phyloP scores from a whole-genome alignment of 2,113 vertebrate genomes.

The Dicerorhinus sumatrensis region DNA sequence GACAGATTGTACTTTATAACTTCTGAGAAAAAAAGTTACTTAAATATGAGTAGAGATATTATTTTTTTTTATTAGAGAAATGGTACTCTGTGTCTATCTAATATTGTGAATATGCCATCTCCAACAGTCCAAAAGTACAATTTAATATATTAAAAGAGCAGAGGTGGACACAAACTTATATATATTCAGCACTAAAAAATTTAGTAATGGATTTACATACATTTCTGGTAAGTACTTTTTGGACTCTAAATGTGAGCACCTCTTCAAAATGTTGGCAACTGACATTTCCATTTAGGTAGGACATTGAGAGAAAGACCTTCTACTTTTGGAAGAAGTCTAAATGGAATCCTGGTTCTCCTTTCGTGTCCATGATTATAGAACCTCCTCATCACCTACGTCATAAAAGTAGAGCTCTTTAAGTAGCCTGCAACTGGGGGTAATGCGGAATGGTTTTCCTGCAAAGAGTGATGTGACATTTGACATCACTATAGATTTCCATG shows the following conservation, averaged over 20 bases:
- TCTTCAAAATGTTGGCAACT: not conserved
- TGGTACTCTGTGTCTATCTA: not conserved
- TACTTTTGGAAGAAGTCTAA: not conserved
- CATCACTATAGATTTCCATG: not conserved
- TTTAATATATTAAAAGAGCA: not conserved
- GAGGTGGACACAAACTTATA: not conserved
- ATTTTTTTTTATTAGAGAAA: constrained; percentile 42
- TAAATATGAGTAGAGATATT: not conserved
- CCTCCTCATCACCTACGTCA: not conserved
- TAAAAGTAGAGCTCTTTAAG: not conserved
- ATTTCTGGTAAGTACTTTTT: constrained; percentile 9
- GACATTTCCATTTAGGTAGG: not conserved
- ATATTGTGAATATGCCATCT: not conserved
- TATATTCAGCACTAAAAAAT: not conserved
- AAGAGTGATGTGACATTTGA: not conserved
- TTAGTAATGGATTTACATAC: not conserved
- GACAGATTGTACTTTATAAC: not conserved
- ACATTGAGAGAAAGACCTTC: not conserved
- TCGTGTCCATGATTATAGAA: not conserved
- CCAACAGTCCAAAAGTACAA: not conserved
- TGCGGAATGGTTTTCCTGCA: not conserved
- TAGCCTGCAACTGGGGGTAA: not conserved
- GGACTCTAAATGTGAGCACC: not conserved
- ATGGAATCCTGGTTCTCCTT: not conserved
- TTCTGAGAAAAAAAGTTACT: constrained; percentile 8